phyloP scores from a whole-genome alignment of 2,888 invertebrate genomes.

The Eudemis profundana region DNA sequence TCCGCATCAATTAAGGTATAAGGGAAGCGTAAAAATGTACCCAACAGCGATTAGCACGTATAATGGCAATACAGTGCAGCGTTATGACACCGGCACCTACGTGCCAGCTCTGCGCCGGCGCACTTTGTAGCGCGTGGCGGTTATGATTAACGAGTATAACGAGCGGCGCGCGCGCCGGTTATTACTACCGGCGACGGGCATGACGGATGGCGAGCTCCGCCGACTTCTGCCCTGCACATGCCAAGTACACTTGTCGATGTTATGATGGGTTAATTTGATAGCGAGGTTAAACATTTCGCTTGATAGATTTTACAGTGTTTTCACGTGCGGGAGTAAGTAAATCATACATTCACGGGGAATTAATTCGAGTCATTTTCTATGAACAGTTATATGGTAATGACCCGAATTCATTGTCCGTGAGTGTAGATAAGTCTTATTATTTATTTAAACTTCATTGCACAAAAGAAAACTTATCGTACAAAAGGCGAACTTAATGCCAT shows the following conservation, averaged over 20 bases:
- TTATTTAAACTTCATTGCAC: too few relatives aligned
- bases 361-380: too few relatives aligned
- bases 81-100: not conserved
- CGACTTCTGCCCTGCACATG: not conserved
- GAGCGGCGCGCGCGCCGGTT: not conserved
- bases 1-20: not conserved
- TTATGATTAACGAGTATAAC: not conserved
- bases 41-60: not conserved
- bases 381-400: too few relatives aligned
- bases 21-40: not conserved
- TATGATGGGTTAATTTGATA: not conserved
- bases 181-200: not conserved
- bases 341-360: too few relatives aligned
- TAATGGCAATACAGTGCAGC: not conserved
- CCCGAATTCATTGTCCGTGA: too few relatives aligned
- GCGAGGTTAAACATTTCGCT: not conserved
- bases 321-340: too few relatives aligned
- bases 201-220: not conserved
- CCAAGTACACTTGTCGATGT: not conserved
- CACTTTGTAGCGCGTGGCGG: not conserved
- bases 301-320: too few relatives aligned
- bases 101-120: not conserved
- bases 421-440: too few relatives aligned
- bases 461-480: too few relatives aligned
- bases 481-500: too few relatives aligned